Evolutionary conservation across 2,113 vertebrate genomes (phyloP).

Genomic region (Prinia subflava): DNA sequence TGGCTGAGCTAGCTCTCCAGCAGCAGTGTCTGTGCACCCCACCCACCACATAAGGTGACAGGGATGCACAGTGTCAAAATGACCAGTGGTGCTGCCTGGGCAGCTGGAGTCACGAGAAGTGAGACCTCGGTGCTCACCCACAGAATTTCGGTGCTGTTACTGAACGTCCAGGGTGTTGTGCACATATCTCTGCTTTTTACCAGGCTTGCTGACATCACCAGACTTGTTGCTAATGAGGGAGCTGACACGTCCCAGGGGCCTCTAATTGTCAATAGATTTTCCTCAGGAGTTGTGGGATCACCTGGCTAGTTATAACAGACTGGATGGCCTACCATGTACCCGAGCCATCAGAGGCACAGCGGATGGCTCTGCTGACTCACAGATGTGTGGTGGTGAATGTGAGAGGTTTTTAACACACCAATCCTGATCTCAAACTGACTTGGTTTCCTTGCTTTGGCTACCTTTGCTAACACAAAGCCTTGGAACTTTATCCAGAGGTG

Average conservation of each 20-base stretch:
- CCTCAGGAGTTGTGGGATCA: not conserved
- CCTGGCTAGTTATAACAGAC: not conserved
- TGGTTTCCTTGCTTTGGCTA: not conserved
- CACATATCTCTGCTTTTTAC: not conserved
- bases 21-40: not conserved
- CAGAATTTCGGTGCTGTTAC: not conserved
- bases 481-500: not conserved
- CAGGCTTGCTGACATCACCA: not conserved
- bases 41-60: not conserved
- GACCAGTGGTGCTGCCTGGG: not conserved
- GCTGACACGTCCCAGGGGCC: not conserved
- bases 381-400: not conserved
- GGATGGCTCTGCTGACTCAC: not conserved
- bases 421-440: not conserved
- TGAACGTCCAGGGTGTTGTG: not conserved
- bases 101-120: not conserved
- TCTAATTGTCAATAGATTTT: not conserved
- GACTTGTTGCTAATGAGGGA: not conserved
- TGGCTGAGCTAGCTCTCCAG: not conserved
- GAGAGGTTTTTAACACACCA: not conserved
- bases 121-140: not conserved
- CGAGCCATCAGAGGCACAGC: not conserved
- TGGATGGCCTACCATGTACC: not conserved
- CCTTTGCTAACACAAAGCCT: not conserved
- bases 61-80: not conserved